These are phyloP conservation scores for Odocoileus virginianus DNA, from an alignment of 2,113 vertebrate species.

Conservation along the genomic window DNA sequence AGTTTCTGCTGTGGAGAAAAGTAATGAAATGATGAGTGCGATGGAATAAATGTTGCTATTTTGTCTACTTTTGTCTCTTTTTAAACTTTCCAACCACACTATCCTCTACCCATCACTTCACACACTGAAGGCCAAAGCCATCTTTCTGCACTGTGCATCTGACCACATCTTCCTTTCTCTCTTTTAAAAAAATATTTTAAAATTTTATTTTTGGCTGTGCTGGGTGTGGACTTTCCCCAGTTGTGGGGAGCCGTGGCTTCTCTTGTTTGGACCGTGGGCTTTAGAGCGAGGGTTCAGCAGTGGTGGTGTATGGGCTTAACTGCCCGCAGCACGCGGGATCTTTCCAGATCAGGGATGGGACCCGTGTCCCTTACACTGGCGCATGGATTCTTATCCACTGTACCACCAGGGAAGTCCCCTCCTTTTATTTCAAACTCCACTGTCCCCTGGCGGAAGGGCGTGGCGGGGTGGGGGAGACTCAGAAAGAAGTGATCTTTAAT, in stretches of 20 bases:
- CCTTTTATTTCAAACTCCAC: neutral
- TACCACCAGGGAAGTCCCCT: neutral
- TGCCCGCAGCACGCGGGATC: neutral
- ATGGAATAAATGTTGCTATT: accelerated
- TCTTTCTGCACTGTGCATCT: accelerated
- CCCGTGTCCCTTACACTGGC: neutral
- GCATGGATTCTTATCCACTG: neutral
- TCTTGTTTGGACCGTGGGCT: neutral
- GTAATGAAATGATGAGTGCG: neutral
- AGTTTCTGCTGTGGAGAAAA: neutral
- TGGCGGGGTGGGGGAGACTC: neutral
- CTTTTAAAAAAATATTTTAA: neutral
- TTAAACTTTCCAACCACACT: too few relatives aligned
- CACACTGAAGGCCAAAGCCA: neutral
- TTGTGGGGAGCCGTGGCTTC: neutral
- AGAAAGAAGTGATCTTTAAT: neutral
- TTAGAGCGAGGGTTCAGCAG: neutral
- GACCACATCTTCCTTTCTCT: neutral
- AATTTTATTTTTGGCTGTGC: neutral
- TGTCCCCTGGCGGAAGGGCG: neutral
- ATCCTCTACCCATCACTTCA: neutral
- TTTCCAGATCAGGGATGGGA: neutral
- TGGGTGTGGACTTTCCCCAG: neutral
- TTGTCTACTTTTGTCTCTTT: neutral
- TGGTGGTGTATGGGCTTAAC: accelerated